Base-by-base conservation (phyloP, 2,888 invertebrate genomes). In the Craniophora ligustri region DNA sequence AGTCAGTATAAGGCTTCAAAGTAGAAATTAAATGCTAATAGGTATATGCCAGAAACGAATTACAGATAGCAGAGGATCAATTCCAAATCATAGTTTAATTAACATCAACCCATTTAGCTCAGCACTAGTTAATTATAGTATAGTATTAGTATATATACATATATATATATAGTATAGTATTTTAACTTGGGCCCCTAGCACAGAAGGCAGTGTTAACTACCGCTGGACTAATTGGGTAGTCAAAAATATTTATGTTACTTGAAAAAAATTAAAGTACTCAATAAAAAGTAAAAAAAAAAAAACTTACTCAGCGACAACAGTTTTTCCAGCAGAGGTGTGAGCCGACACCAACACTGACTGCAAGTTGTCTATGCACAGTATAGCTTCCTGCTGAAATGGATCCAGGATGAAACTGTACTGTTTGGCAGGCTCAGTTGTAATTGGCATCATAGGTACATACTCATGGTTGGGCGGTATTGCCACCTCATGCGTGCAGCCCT, bases 291-390 rank as follows among this genome's bases (percentile, higher is more conserved):
- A 18, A 42, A 35, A 3, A 21, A 16, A 31, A 28, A 26, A 5
- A 10, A 89, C 97, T 95, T 94, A 99, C 97, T 99, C 98, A 3
- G 99, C 99, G 5, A 99, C 99, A 2, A 99, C 99, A 49, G 99
- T 99, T 95, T 99, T 99, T 44, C 99, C 99, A 36, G 99, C 99
- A 3, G 99, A 99, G 0, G 99, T 99, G 84, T 99, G 99, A 5
- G 99, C 99, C 1, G 99, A 99, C 0, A 99, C 99, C 34, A 99
- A 94, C 4, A 99, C 99, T 7, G 99, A 99, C 84, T 99, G 99
- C 81, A 98, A 96, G 87, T 99, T 99, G 83, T 99, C 99, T 75
- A 99, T 97, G 85, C 99, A 99, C 42, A 97, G 89, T 64, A 99
- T 97, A 0, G 99, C 99, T 88, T 99, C 98, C 78, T 98, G 98